These are phyloP conservation scores for Cantharis lateralis DNA, from an alignment of 2,888 invertebrate species.

Conservation along the genomic window DNA sequence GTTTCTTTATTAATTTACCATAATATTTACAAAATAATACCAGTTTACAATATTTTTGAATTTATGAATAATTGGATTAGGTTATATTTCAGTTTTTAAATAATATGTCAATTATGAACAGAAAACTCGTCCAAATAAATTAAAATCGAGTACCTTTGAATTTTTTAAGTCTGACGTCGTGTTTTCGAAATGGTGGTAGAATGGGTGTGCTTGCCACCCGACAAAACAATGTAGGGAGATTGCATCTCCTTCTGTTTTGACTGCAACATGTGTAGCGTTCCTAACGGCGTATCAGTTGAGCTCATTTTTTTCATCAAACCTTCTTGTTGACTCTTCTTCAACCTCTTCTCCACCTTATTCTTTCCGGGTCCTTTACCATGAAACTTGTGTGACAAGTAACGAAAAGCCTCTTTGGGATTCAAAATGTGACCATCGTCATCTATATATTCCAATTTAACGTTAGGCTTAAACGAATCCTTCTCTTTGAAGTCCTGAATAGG, in stretches of 20 bases:
- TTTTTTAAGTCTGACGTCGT: conserved; percentile 18
- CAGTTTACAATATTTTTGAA: background rate
- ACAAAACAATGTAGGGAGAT: conserved; percentile 89
- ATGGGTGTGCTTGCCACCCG: conserved; percentile 79
- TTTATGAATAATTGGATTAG: background rate
- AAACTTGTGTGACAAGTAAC: conserved; percentile 96
- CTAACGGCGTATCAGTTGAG: conserved; percentile 95
- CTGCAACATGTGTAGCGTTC: conserved; percentile 91
- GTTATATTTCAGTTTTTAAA: background rate
- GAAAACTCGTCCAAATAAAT: background rate
- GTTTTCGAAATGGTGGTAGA: conserved; percentile 53
- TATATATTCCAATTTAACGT: conserved; percentile 94
- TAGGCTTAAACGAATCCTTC: conserved; percentile 87
- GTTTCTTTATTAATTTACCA: background rate
- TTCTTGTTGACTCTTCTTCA: conserved; percentile 93
- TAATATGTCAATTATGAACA: background rate
- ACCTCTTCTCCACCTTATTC: conserved; percentile 95
- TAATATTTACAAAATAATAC: background rate
- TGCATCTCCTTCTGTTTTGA: conserved; percentile 95
- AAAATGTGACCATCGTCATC: conserved; percentile 94
- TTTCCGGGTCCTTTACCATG: conserved; percentile 99
- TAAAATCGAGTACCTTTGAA: background rate
- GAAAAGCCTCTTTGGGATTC: conserved; percentile 94
- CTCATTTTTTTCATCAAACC: conserved; percentile 97
- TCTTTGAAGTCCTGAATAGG: conserved; percentile 92